Conservation (phyloP, 2,888 invertebrate species). For the Apantesis nais region DNA sequence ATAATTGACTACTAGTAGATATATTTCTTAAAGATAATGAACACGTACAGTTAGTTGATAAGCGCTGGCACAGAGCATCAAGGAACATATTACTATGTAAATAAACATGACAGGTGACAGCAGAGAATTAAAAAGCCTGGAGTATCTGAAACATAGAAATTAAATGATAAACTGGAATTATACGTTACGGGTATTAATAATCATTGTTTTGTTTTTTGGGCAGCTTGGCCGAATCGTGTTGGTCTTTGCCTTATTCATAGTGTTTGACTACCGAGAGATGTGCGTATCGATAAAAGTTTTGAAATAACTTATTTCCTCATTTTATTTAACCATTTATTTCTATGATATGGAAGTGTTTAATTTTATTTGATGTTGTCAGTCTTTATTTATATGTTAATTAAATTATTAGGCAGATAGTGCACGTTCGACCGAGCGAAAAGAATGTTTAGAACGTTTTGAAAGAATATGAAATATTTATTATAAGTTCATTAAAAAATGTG, state of each 20-base stretch:
- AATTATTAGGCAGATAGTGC: slow-evolving; percentile 24
- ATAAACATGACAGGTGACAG: slow-evolving; percentile 78
- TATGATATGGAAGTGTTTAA: not conserved
- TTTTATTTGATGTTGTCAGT: not conserved
- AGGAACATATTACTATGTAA: slow-evolving; percentile 72
- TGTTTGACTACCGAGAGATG: slow-evolving; percentile 30
- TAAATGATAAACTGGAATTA: slow-evolving; percentile 17
- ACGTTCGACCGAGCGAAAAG: slow-evolving; percentile 27
- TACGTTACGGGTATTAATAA: slow-evolving; percentile 28
- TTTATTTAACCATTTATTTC: not conserved
- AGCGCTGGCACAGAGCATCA: slow-evolving; percentile 75
- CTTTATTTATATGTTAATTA: slow-evolving; percentile 20
- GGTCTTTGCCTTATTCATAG: slow-evolving; percentile 29
- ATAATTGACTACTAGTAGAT: too few relatives aligned
- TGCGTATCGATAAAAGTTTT: slow-evolving; percentile 39
- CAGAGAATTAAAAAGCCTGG: slow-evolving; percentile 69
- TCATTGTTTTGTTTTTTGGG: slow-evolving; percentile 46
- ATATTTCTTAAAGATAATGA: not conserved
- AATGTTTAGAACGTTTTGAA: slow-evolving; percentile 29
- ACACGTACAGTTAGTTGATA: slow-evolving; percentile 72
- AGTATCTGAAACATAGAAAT: slow-evolving; percentile 63
- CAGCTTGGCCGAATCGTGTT: slow-evolving; percentile 20
- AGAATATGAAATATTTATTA: not conserved
- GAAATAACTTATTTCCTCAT: not conserved
- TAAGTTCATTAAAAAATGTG: not conserved